Conservation (phyloP, 2,113 vertebrate species). For the Ivindomyrus marchei region DNA sequence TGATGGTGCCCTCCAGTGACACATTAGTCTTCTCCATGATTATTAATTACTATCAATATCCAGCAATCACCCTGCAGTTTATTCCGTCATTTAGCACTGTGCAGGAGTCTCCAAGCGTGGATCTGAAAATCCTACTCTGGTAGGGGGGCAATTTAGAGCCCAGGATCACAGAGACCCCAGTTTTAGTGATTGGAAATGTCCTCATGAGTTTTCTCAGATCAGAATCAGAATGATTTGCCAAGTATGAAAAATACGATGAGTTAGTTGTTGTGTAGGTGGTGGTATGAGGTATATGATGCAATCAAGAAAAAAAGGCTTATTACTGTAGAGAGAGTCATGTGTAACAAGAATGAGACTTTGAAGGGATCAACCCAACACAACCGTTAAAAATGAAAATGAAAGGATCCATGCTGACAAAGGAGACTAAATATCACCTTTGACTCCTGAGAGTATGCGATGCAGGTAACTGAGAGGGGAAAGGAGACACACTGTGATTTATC, state of each 20-base stretch:
- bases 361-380: not conserved
- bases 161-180: not conserved
- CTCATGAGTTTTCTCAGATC: not conserved
- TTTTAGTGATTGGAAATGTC: not conserved
- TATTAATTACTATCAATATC: constrained; percentile 54
- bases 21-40: constrained; percentile 40
- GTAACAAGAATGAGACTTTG: not conserved
- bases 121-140: constrained; percentile 30
- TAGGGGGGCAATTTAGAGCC: constrained; percentile 16
- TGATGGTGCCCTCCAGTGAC: constrained; percentile 42
- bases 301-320: not conserved
- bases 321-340: not conserved
- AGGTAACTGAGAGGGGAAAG: not conserved
- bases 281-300: not conserved
- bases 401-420: not conserved
- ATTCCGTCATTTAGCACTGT: constrained; percentile 41
- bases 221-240: not conserved
- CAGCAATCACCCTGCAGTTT: constrained; percentile 41
- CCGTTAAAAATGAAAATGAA: not conserved
- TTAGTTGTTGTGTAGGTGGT: not conserved
- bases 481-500: not conserved
- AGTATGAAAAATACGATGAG: not conserved
- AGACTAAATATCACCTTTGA: not conserved
- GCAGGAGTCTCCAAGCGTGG: constrained; percentile 14
- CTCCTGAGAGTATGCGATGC: not conserved